Evolutionary conservation across 2,888 invertebrate genomes (phyloP), one percentile per base, ranked within the genome.

Genomic region (Cosmopolites sordidus): DNA sequence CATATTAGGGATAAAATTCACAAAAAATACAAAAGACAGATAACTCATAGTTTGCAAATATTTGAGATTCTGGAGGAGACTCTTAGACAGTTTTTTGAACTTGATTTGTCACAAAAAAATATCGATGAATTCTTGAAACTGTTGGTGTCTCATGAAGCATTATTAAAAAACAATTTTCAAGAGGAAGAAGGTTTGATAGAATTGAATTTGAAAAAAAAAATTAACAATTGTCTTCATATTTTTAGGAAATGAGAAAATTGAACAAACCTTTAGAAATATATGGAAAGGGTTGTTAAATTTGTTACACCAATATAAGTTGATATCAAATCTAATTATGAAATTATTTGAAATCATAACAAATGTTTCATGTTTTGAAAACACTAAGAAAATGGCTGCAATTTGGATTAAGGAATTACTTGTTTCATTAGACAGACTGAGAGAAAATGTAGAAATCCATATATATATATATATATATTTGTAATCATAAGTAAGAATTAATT

Each of bases 271-370:
- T 60, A 55, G 71, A 15, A 54, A 62, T 16, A 69, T 73, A 59
- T 83, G 83, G 79, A 75, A 78, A 67, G 72, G 60, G 38, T 51
- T 67, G 16, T 41, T 68, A 15, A 63, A 64, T 49, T 51, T 65
- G 4, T 64, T 84, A 11, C 78, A 80, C 59, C 73, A 76, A 18
- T 75, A 76, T 66, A 75, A 78, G 54, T 65, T 81, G 41, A 62
- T 83, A 42, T 66, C 77, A 44, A 66, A 73, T 6, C 73, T 83
- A 50, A 66, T 69, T 3, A 49, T 62, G 22, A 59, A 62, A 51
- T 54, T 71, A 4, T 60, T 63, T 51, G 47, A 63, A 43, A 38
- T 63, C 27, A 59, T 60, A 12, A 51, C 29, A 29, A 51, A 62
- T 57, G 51, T 58, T n/a, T 48, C 41, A 27, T 11, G 48, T 17